phyloP scores from a whole-genome alignment of 2,113 vertebrate genomes.

The Edolisoma coerulescens region DNA sequence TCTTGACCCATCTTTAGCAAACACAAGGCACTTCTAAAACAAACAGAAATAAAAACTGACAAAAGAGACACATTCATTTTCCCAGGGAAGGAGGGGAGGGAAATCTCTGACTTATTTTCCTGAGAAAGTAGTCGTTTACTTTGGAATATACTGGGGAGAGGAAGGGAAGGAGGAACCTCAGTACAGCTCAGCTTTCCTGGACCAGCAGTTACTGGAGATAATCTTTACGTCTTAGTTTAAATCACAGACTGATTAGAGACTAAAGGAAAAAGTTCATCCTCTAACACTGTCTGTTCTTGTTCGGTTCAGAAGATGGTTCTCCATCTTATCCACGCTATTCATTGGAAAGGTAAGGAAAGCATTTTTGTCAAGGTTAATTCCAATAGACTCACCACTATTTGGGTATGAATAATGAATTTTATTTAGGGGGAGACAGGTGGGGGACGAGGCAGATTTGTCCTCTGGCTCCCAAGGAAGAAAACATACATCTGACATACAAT shows the following conservation, averaged over 20 bases:
- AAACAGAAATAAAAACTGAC: conserved; percentile 54
- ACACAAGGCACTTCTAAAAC: conserved; percentile 73
- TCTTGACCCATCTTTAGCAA: conserved; percentile 67
- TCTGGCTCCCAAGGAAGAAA: conserved; percentile 44
- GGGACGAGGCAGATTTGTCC: conserved; percentile 24
- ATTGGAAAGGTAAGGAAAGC: conserved; percentile 51
- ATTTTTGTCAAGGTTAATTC: conserved; percentile 51
- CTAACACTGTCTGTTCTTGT: conserved; percentile 7
- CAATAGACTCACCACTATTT: conserved; percentile 56
- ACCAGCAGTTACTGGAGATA: conserved; percentile 21
- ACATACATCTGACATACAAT: conserved; percentile 33
- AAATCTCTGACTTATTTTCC: conserved; percentile 53
- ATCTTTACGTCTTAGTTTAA: conserved; percentile 35
- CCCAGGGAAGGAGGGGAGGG: conserved; percentile 2
- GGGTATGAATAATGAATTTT: conserved; percentile 55
- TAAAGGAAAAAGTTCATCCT: conserved; percentile 50
- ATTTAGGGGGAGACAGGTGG: conserved; percentile 14
- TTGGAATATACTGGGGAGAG: conserved; percentile 28
- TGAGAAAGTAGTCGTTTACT: conserved; percentile 63
- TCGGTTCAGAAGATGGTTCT: conserved; percentile 10
- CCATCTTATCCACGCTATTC: not conserved
- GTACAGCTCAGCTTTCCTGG: conserved; percentile 23
- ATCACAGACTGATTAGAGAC: conserved; percentile 17
- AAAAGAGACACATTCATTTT: conserved; percentile 35
- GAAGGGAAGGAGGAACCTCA: conserved; percentile 22